phyloP scores from a whole-genome alignment of 2,888 invertebrate species.

The Eilema depressum region DNA sequence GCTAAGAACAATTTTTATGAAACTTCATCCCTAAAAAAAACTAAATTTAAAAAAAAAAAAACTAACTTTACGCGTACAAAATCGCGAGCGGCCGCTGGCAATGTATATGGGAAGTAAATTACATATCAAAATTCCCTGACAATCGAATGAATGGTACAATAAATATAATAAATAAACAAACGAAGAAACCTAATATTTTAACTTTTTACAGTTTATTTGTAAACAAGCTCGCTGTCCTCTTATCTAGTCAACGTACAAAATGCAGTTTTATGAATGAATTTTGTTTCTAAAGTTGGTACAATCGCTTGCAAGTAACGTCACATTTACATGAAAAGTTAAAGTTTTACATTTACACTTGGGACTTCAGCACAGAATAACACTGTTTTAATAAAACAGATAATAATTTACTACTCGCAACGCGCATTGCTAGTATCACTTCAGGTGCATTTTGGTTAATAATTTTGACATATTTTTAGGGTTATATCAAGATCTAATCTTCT shows the following conservation, averaged over 20 bases:
- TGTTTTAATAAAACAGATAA: conserved; percentile 7
- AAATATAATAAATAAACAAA: not conserved
- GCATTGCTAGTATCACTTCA: not conserved
- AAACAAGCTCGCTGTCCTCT: not conserved
- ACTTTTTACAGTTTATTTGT: not conserved
- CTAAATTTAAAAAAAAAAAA: no score
- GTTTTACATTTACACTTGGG: conserved; percentile 40
- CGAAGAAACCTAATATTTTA: not conserved
- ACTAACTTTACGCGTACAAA: no score
- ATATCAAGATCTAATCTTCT: no score
- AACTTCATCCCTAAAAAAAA: no score
- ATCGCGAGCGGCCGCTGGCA: no score
- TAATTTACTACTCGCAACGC: conserved; percentile 1
- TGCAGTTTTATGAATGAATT: conserved; percentile 34
- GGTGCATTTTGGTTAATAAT: no score
- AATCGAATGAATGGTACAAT: no score
- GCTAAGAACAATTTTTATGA: no score
- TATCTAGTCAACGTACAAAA: conserved; percentile 15
- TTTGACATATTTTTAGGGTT: not conserved
- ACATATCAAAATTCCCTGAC: no score
- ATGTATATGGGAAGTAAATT: no score
- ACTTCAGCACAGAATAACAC: conserved; percentile 23
- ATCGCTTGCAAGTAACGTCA: conserved; percentile 46
- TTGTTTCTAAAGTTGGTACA: conserved; percentile 52
- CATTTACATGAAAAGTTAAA: conserved; percentile 50